A percentile compares a stretch with the other conserved stretches of the same genome.
These are phyloP conservation scores for Caretta caretta DNA, from an alignment of 2,113 vertebrate genomes.

Conservation along the genomic window DNA sequence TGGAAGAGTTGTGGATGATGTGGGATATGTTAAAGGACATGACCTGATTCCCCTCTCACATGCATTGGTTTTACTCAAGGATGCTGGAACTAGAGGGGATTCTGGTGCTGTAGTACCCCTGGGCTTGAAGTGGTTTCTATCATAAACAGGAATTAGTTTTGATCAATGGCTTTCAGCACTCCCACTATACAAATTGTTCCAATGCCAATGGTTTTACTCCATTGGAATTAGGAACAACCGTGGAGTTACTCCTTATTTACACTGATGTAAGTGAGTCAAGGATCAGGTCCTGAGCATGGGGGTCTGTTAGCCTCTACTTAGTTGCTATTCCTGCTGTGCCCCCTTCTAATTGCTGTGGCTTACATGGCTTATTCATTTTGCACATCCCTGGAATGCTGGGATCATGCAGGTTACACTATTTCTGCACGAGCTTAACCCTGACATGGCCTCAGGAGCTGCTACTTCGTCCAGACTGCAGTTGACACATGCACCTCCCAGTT, in stretches of 20 bases:
- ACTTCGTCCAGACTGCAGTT: slow-evolving; percentile 11
- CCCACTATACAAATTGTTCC: too few species aligned
- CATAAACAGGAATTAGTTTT: too few species aligned
- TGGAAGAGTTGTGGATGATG: not conserved
- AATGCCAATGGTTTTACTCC: not conserved
- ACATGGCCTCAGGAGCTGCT: not conserved
- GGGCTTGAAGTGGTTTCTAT: too few species aligned
- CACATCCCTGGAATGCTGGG: not conserved
- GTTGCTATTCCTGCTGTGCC: not conserved
- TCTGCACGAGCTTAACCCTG: not conserved
- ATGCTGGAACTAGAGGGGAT: too few species aligned
- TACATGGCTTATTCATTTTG: not conserved
- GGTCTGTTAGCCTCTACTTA: not conserved
- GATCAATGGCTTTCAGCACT: too few species aligned
- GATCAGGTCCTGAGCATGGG: not conserved
- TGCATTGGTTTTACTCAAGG: not conserved
- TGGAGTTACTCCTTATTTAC: not conserved
- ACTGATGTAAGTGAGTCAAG: not conserved
- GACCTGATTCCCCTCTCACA: not conserved
- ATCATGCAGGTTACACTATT: not conserved
- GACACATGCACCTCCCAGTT: not conserved
- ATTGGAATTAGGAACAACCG: not conserved
- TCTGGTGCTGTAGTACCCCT: too few species aligned
- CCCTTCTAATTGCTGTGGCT: not conserved
- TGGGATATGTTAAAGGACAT: not conserved